Percentiles rank a stretch among this genome's conserved stretches.
Evolutionary conservation across 2,113 vertebrate species (phyloP).

Genomic region (Probosciger aterrimus): DNA sequence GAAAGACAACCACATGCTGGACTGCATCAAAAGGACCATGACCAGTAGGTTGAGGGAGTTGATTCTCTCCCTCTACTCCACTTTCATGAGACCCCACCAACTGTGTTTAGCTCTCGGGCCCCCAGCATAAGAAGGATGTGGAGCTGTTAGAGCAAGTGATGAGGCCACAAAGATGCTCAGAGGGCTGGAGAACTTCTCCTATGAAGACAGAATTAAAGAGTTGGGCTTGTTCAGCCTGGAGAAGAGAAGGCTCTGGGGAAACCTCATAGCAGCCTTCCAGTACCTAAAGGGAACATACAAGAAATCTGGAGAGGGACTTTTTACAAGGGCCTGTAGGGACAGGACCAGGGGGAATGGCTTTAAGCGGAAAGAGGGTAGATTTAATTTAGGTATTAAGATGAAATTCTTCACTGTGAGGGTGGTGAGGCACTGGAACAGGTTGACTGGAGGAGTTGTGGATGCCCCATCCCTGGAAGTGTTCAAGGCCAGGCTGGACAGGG

Average conservation of each 20-base stretch:
- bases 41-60: not conserved
- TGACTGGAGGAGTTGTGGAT: not conserved
- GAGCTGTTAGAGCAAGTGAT: not conserved
- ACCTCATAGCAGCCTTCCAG: not conserved
- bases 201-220: not conserved
- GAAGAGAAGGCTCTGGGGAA: not conserved
- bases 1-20: not conserved
- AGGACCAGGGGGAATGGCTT: not conserved
- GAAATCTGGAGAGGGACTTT: not conserved
- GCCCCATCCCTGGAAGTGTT: not conserved
- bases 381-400: not conserved
- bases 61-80: not conserved
- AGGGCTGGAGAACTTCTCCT: not conserved
- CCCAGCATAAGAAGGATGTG: not conserved
- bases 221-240: not conserved
- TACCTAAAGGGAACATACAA: not conserved
- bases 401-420: not conserved
- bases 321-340: not conserved
- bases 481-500: too few species aligned
- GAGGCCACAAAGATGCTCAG: not conserved
- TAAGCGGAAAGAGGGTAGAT: not conserved
- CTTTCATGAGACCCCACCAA: not conserved
- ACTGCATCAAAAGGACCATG: not conserved
- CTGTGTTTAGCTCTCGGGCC: not conserved
- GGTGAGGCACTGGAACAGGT: not conserved